Evolutionary conservation across 2,888 invertebrate genomes (phyloP).

Genomic region (Limnephilus marmoratus): DNA sequence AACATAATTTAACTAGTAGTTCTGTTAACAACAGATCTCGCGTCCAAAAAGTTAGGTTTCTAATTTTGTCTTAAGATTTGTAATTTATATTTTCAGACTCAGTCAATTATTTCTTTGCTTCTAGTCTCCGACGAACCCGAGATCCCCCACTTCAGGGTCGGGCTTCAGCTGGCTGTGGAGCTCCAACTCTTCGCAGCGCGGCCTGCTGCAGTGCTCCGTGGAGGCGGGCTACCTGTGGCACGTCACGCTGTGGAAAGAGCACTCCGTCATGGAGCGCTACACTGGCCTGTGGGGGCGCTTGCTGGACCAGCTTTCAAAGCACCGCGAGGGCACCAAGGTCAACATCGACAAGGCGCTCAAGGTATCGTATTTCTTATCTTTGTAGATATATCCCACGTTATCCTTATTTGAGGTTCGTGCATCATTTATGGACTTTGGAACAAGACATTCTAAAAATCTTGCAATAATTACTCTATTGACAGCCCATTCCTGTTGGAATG

Average conservation of each 20-base stretch:
- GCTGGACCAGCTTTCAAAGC: constrained; percentile 68
- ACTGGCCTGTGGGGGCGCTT: constrained; percentile 68
- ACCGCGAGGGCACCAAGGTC: constrained; percentile 69
- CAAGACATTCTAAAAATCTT: too few species aligned
- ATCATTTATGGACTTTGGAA: too few species aligned
- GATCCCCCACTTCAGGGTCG: constrained; percentile 60
- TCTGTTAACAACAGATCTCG: too few species aligned
- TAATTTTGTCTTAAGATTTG: too few species aligned
- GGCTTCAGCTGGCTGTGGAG: constrained; percentile 60
- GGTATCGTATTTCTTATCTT: constrained; percentile 67
- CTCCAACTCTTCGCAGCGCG: constrained; percentile 68
- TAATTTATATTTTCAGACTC: too few species aligned
- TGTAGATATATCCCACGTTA: too few species aligned
- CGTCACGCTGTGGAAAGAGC: constrained; percentile 68
- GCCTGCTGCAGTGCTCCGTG: constrained; percentile 62
- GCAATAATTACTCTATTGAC: too few species aligned
- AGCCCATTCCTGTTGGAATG: too few species aligned
- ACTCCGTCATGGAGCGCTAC: constrained; percentile 68
- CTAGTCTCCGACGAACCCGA: constrained; percentile 50
- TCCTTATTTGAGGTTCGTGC: too few species aligned
- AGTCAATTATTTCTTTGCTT: background rate
- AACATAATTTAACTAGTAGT: too few species aligned
- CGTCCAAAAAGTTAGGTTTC: too few species aligned
- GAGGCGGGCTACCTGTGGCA: constrained; percentile 67
- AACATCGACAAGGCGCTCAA: constrained; percentile 75